Evolutionary conservation across 1,140 invertebrate species (phyloP), one percentile per base, ranked within the genome.

Genomic region (Drosophila cardini): DNA sequence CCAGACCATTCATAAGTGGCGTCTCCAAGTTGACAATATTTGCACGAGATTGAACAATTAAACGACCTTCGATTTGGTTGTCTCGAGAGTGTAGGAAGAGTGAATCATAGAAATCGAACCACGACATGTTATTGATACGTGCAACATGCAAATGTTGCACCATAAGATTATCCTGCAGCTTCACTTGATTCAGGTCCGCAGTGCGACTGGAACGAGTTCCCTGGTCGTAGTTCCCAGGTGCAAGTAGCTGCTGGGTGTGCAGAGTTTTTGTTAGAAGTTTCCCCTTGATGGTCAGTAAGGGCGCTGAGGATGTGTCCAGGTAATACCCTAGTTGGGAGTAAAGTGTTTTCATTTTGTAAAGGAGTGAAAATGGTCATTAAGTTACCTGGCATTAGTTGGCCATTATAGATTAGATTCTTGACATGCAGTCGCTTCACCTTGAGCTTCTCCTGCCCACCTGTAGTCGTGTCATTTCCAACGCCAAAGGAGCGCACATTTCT

Each of bases 61-160:
- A 62, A 6, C 76, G 62, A 6, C 90, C 90, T 9, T 76, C 34
- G 2, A 91, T 26, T 0, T 16, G 16, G 2, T 34, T 58, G 74
- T 91, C 90, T 1, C 90, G 90, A 11, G 69, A 57, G 2, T 60
- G 74, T 34, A 91, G 73, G 21, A 90, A 91, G 4, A 91, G 45
- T 3, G 81, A 76, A 11, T 90, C 72, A 5, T 79, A 74, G n/a
- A 91, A 87, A 0, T 78, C 76, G 0, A 45, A 21, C 87, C 90
- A 90, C 0, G 67, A 30, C 0, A 86, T 15, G n/a, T 78, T 78
- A 53, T 91, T 91, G 18, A 91, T 90, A 1, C 53, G 60, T 2
- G 62, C 36, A 46, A 90, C 90, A 1, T 65, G 64, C 4, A 91
- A 68, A 60, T 83, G 65, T 1, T 52, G 73, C 42, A 87, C 80